Evolutionary conservation across 1,140 invertebrate genomes (phyloP), one percentile per base, ranked within the genome.

Genomic region (Vollenhovia emeryi): DNA sequence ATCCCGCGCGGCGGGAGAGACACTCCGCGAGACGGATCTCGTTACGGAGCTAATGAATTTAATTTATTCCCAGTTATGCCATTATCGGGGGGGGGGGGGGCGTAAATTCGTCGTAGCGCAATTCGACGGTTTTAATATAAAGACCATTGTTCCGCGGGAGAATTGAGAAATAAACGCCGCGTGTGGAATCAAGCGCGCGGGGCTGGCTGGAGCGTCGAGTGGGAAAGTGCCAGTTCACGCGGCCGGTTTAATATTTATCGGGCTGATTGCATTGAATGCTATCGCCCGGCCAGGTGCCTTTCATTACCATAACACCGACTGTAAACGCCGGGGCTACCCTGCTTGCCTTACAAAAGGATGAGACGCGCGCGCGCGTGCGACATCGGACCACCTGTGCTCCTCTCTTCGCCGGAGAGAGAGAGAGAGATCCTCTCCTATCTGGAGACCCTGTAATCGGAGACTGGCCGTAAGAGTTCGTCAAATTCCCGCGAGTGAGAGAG

Each of bases 201-300:
- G 57, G 15, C 66, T 57, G 48, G 24, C 66, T 71, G 33, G 48
- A n/a, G 8, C 4, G 13, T 50, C 59, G 59, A 66, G 43, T 79
- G 78, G 15, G 78, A 82, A 57, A 57, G 64, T 57, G 24, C 24
- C 9, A 55, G 66, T 82, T 82, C 64, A 69, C 50, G 64, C 50
- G 66, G 27, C 24, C 33, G 27, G 66, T 71, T 82, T 73, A 82
- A 82, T 82, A 82, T 73, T 82, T 82, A 82, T 82, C 78, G 18
- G 21, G 24, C 50, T 43, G 50, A 55, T 50, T 45, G 66, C 52
- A 82, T 82, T 82, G 36, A 57, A 82, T 82, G 69, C 36, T 45
- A 57, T 59, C 40, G 78, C 66, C n/a, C n/a, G 27, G 24, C 36
- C 50, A 59, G 66, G 30, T 52, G 50, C 50, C 33, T 82, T 33